A percentile compares a stretch with the other conserved stretches of the same genome.
phyloP scores from a whole-genome alignment of 2,113 vertebrate species.

The Pipra filicauda region DNA sequence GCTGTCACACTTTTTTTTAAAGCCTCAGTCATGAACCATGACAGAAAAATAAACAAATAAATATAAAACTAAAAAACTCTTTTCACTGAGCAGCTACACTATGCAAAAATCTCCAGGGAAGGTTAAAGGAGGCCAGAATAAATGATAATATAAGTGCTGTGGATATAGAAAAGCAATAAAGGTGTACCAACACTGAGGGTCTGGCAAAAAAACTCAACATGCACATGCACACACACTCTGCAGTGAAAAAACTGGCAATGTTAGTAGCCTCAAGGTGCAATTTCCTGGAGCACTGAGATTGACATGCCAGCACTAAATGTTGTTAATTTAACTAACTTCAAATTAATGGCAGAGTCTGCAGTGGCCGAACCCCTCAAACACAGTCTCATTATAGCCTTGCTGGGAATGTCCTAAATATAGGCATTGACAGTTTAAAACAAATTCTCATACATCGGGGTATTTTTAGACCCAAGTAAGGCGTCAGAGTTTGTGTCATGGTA shows the following conservation, averaged over 20 bases:
- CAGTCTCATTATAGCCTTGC: slow-evolving; percentile 86
- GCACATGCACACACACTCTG: slow-evolving; percentile 58
- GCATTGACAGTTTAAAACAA: slow-evolving; percentile 80
- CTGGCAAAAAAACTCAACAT: slow-evolving; percentile 62
- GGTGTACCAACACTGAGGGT: slow-evolving; percentile 71
- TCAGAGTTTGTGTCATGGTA: slow-evolving; percentile 82
- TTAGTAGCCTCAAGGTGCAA: slow-evolving; percentile 87
- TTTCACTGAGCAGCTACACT: slow-evolving; percentile 82
- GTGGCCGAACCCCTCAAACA: slow-evolving; percentile 80
- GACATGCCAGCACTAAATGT: slow-evolving; percentile 86
- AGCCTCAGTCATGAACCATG: slow-evolving; percentile 85
- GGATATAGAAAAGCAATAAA: slow-evolving; percentile 76
- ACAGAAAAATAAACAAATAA: slow-evolving; percentile 95
- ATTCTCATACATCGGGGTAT: slow-evolving; percentile 80
- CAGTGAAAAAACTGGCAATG: slow-evolving; percentile 84
- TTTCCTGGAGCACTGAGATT: slow-evolving; percentile 86
- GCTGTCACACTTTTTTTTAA: slow-evolving; percentile 81
- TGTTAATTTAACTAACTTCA: slow-evolving; percentile 91
- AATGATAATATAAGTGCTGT: slow-evolving; percentile 88
- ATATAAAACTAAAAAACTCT: slow-evolving; percentile 85
- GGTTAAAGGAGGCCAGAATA: slow-evolving; percentile 81
- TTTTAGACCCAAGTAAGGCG: slow-evolving; percentile 80
- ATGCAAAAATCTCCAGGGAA: slow-evolving; percentile 76
- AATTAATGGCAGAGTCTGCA: slow-evolving; percentile 83
- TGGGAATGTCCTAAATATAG: slow-evolving; percentile 85